Conservation (phyloP, 2,113 vertebrate genomes). For the Centropristis striata region DNA sequence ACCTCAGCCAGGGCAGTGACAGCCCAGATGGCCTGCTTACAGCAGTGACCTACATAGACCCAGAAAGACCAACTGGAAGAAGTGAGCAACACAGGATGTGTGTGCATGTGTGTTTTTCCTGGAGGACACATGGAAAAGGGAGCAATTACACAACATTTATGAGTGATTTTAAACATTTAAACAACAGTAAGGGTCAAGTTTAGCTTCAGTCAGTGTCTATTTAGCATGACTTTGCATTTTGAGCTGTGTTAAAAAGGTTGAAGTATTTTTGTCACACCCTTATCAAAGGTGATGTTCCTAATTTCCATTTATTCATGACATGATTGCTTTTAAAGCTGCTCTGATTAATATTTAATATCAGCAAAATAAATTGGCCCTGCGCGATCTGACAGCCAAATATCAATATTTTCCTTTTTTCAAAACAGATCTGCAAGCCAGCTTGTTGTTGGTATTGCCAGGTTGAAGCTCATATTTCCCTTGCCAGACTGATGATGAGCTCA, state of each 20-base stretch:
- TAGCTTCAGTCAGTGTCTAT: slow-evolving; percentile 27
- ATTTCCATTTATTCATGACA: slow-evolving; percentile 24
- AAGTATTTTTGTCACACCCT: not conserved
- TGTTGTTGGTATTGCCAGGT: not conserved
- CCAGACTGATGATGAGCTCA: slow-evolving; percentile 1
- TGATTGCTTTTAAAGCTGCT: not conserved
- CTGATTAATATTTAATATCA: slow-evolving; percentile 2
- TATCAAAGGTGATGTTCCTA: slow-evolving; percentile 3
- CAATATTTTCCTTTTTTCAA: slow-evolving; percentile 11
- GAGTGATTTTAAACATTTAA: slow-evolving; percentile 31
- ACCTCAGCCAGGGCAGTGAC: slow-evolving; percentile 37
- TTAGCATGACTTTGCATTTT: slow-evolving; percentile 25
- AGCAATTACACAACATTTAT: slow-evolving; percentile 51
- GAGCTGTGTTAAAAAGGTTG: not conserved
- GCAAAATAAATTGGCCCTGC: slow-evolving; percentile 11
- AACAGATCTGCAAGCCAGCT: slow-evolving; percentile 12
- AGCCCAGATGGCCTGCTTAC: slow-evolving; percentile 57
- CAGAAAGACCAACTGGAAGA: slow-evolving; percentile 42
- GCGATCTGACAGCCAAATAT: slow-evolving; percentile 21
- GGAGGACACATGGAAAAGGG: slow-evolving; percentile 23
- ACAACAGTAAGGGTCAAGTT: slow-evolving; percentile 15
- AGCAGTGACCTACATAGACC: slow-evolving; percentile 66
- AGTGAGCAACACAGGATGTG: slow-evolving; percentile 17
- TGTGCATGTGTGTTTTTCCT: slow-evolving; percentile 36
- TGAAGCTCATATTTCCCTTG: not conserved